Evolutionary conservation across 2,113 vertebrate genomes (phyloP), one percentile per base, ranked within the genome.

Genomic region (Cyanistes caeruleus): DNA sequence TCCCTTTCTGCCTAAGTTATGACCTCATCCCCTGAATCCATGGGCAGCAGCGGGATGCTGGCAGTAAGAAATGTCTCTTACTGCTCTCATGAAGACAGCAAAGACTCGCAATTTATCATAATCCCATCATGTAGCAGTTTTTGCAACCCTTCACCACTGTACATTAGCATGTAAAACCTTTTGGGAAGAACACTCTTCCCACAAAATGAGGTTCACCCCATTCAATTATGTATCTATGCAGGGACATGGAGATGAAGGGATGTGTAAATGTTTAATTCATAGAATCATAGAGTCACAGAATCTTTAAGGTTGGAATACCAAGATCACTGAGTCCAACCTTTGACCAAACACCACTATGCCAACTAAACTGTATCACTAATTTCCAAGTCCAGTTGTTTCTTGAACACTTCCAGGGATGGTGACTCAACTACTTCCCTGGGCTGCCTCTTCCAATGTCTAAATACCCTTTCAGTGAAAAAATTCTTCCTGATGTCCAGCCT

Each of bases 301-400:
- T 39, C 77, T 44, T 74, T 39, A 46, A n/a, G 37, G 31, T 9
- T 74, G 44, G 27, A 59, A 81, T 25, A 58, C 31, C 15, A 33
- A 39, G 52, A 28, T n/a, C 33, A n/a, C 37, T 0, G 23, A 46
- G 10, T 67, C 33, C 19, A 59, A 15, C 33, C 37, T 74, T 21
- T 39, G 52, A 44, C 37, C 33, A 24, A 74, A 59, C 28, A n/a
- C 33, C 28, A 52, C 33, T 33, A 52, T 16, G 15, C 20, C 60
- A 82, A n/a, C 4, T 39, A 39, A 82, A 67, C 23, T 0, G 0
- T 0, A 39, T 19, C 28, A 46, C 7, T n/a, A 21, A 59, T 16
- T 52, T 19, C 37, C 37, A 59, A 28, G 9, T 25, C 49, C 41
- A 49, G 20, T 3, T 56, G 6, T 19, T 74, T 74, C 37, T 52